Evolutionary conservation across 2,888 invertebrate species (phyloP).

Genomic region (Apodemia zela): DNA sequence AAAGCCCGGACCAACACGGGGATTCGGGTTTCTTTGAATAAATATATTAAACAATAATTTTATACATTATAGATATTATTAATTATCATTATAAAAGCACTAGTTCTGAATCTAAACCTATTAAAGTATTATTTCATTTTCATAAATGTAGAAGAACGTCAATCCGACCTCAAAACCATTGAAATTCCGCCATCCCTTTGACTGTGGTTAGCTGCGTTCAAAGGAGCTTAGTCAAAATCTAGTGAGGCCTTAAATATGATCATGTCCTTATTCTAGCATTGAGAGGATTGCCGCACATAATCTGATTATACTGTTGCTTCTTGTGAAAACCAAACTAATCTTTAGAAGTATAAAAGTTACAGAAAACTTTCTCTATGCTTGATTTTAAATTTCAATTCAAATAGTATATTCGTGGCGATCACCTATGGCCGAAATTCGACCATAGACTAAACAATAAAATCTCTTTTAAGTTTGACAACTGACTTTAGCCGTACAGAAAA

Average conservation of each 20-base stretch:
- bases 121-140: neutral
- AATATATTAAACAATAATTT: too few species aligned
- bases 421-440: too few species aligned
- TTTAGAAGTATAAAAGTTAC: slow-evolving; percentile 8
- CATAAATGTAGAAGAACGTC: neutral
- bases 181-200: slow-evolving; percentile 41
- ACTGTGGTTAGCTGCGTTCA: slow-evolving; percentile 42
- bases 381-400: too few species aligned
- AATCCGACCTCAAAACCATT: slow-evolving; percentile 40
- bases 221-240: slow-evolving; percentile 53
- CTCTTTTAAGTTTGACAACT: too few species aligned
- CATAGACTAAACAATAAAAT: too few species aligned
- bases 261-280: slow-evolving; percentile 37
- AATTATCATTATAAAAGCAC: too few species aligned
- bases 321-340: slow-evolving; percentile 35
- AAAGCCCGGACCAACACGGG: too few species aligned
- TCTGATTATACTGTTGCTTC: slow-evolving; percentile 34
- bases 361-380: slow-evolving; percentile 27
- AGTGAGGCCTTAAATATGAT: slow-evolving; percentile 54
- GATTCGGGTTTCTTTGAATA: too few species aligned
- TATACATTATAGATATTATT: too few species aligned
- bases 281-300: slow-evolving; percentile 40
- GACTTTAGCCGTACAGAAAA: too few species aligned
- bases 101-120: neutral
- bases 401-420: too few species aligned